These are phyloP conservation scores for Corbicula japonica DNA, from an alignment of 2,888 invertebrate genomes.

Conservation along the genomic window DNA sequence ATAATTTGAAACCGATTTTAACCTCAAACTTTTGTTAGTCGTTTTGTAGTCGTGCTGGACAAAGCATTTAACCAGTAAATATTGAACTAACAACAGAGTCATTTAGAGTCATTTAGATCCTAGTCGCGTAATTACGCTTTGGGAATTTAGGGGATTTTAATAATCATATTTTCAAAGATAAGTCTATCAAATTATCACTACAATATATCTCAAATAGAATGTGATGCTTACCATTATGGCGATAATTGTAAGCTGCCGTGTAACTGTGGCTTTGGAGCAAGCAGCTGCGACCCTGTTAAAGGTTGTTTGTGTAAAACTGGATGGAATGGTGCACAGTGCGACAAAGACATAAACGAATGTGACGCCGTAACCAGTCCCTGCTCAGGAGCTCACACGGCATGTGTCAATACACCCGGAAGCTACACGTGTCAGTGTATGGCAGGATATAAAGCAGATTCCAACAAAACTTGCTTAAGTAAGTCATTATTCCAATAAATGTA, in stretches of 20 bases:
- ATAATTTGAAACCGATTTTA: too few species aligned
- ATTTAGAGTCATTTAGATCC: too few species aligned
- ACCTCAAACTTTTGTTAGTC: too few species aligned
- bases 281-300: constrained; percentile 35
- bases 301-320: constrained; percentile 62
- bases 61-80: too few species aligned
- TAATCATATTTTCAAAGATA: too few species aligned
- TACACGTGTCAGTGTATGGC: constrained; percentile 50
- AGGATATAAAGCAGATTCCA: constrained; percentile 38
- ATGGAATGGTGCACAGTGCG: constrained; percentile 60
- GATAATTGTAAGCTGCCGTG: constrained; percentile 53
- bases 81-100: too few species aligned
- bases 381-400: constrained; percentile 36
- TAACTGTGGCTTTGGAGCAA: constrained; percentile 56
- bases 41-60: too few species aligned
- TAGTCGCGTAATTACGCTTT: too few species aligned
- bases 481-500: too few species aligned
- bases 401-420: constrained; percentile 55
- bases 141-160: too few species aligned
- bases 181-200: too few species aligned
- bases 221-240: constrained; percentile 58
- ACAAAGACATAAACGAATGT: constrained; percentile 60
- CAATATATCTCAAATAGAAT: too few species aligned
- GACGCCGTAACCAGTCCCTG: constrained; percentile 28
- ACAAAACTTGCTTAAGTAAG: constrained; percentile 8